A percentile compares a stretch with the other conserved stretches of the same genome.
Evolutionary conservation across 2,888 invertebrate species (phyloP).

Genomic region (Volucella zonaria): DNA sequence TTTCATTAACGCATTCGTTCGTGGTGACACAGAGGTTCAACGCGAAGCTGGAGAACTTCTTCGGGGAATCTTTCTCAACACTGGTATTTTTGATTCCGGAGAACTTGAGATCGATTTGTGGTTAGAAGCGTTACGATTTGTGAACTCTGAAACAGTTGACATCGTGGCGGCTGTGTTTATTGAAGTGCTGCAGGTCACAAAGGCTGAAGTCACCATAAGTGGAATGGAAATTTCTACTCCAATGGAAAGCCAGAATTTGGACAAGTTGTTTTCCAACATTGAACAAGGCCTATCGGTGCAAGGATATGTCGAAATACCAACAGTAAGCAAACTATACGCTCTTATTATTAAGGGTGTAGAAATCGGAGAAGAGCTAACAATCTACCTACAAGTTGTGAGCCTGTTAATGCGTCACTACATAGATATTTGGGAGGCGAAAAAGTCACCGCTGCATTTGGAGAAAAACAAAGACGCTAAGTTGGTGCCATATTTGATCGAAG

Average conservation of each 20-base stretch:
- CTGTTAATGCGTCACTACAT: slow-evolving; percentile 80
- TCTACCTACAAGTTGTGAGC: slow-evolving; percentile 82
- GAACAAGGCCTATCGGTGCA: slow-evolving; percentile 80
- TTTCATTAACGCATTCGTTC: slow-evolving; percentile 84
- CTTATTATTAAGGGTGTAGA: slow-evolving; percentile 80
- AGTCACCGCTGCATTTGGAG: slow-evolving; percentile 73
- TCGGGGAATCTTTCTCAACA: slow-evolving; percentile 85
- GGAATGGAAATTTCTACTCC: slow-evolving; percentile 1
- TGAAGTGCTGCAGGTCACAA: slow-evolving; percentile 77
- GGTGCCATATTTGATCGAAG: slow-evolving; percentile 75
- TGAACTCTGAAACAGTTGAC: slow-evolving; percentile 76
- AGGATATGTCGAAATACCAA: slow-evolving; percentile 79
- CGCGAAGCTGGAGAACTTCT: slow-evolving; percentile 84
- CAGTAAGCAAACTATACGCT: slow-evolving; percentile 81
- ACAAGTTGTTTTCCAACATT: slow-evolving; percentile 81
- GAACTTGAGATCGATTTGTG: slow-evolving; percentile 87
- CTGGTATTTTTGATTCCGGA: slow-evolving; percentile 86
- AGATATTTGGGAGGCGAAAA: slow-evolving; percentile 43
- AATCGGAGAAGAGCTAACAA: slow-evolving; percentile 77
- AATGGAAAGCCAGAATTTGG: slow-evolving; percentile 74
- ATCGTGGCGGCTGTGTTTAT: slow-evolving; percentile 78
- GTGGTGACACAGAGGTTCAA: slow-evolving; percentile 79
- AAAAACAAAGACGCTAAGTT: slow-evolving; percentile 30
- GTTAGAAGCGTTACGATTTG: slow-evolving; percentile 83
- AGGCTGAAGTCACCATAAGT: slow-evolving; percentile 74